Evolutionary conservation across 2,113 vertebrate species (phyloP).

Genomic region (Psittacula cyanocephala): DNA sequence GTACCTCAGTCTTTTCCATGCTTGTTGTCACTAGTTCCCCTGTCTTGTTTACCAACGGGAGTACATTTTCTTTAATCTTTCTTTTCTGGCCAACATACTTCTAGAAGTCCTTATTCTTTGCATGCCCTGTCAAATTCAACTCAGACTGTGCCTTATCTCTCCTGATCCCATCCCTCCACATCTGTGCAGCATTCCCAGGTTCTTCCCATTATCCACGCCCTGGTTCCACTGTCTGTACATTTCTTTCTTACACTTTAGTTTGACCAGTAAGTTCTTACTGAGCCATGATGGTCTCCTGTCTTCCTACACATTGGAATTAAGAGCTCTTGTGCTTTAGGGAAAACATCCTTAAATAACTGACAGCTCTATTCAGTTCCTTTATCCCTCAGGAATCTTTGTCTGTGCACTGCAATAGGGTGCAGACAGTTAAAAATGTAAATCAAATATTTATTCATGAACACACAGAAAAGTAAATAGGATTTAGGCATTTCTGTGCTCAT

Average conservation of each 20-base stretch:
- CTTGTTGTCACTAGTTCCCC: not conserved
- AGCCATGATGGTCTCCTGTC: not conserved
- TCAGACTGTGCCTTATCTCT: not conserved
- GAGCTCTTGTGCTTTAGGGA: not conserved
- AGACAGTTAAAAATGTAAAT: not conserved
- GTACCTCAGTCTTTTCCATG: not conserved
- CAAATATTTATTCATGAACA: not conserved
- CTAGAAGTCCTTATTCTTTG: not conserved
- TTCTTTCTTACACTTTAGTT: not conserved
- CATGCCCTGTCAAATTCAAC: not conserved
- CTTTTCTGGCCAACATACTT: not conserved
- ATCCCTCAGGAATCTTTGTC: not conserved
- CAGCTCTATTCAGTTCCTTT: not conserved
- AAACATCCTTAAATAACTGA: not conserved
- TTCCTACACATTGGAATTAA: not conserved
- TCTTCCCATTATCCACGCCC: not conserved
- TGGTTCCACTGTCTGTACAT: not conserved
- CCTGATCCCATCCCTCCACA: not conserved
- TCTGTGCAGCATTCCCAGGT: not conserved
- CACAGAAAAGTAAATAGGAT: not conserved
- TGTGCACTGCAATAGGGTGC: not conserved
- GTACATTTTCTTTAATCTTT: not conserved
- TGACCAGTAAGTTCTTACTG: not conserved
- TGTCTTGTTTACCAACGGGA: not conserved
- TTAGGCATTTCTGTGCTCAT: not conserved